Conservation (phyloP, 2,888 invertebrate genomes). For the Aphidoletes aphidimyza region DNA sequence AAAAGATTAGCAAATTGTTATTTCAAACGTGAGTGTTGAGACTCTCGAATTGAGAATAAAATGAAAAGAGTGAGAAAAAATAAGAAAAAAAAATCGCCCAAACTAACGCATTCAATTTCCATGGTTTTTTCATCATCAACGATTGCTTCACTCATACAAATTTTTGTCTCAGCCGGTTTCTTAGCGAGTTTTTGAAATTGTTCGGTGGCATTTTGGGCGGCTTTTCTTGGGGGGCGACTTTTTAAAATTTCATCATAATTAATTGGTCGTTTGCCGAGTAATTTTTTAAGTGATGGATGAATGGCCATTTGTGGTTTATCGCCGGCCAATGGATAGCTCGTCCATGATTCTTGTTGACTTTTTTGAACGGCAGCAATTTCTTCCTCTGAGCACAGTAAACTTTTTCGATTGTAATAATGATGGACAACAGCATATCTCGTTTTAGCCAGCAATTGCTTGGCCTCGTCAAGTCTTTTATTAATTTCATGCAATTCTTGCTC, state of each 20-base stretch:
- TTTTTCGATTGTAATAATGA: constrained; percentile 72
- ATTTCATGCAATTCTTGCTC: constrained; percentile 78
- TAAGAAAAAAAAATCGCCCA: background rate
- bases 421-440: constrained; percentile 71
- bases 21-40: background rate
- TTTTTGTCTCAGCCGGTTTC: background rate
- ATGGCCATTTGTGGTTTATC: constrained; percentile 69
- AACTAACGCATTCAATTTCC: background rate
- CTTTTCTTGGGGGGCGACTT: constrained; percentile 67
- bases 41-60: background rate
- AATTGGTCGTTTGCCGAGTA: constrained; percentile 72
- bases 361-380: constrained; percentile 11
- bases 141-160: background rate
- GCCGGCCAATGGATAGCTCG: constrained; percentile 23
- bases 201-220: constrained; percentile 66
- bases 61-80: background rate
- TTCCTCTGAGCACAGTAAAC: constrained; percentile 64
- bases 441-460: constrained; percentile 70
- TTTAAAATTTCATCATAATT: constrained; percentile 68
- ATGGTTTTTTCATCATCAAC: background rate
- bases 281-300: constrained; percentile 81
- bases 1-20: background rate
- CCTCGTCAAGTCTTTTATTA: constrained; percentile 72
- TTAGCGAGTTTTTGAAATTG: constrained; percentile 60
- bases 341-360: constrained; percentile 56